A percentile compares a stretch with the other conserved stretches of the same genome.
These are phyloP conservation scores for Drymodes brunneopygia DNA, from an alignment of 2,113 vertebrate species.

Conservation along the genomic window DNA sequence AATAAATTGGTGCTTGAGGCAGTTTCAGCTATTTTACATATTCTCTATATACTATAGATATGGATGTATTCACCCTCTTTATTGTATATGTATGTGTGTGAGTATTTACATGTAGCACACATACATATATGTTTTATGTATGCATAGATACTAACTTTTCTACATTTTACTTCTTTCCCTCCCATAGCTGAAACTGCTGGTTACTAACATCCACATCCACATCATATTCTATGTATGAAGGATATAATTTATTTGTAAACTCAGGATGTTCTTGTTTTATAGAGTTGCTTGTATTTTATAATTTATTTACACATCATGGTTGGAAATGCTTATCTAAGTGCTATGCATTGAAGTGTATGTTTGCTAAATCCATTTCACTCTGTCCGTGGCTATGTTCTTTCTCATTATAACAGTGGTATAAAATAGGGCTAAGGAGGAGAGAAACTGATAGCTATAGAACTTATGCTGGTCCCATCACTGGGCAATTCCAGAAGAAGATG, in stretches of 20 bases:
- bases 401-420: conserved; percentile 19
- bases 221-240: conserved; percentile 68
- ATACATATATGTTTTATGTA: conserved; percentile 44
- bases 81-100: not conserved
- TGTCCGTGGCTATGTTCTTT: conserved; percentile 44
- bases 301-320: conserved; percentile 76
- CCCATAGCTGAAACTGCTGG: conserved; percentile 64
- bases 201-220: conserved; percentile 31
- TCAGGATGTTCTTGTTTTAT: conserved; percentile 73
- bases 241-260: conserved; percentile 80
- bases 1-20: conserved; percentile 77
- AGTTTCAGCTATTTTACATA: conserved; percentile 74
- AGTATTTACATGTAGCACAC: conserved; percentile 7
- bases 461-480: not conserved
- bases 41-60: conserved; percentile 43
- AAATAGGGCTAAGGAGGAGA: not conserved
- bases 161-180: conserved; percentile 36
- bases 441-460: not conserved
- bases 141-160: conserved; percentile 60
- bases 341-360: conserved; percentile 80
- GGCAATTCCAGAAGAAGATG: not conserved
- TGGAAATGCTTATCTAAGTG: conserved; percentile 68
- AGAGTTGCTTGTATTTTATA: conserved; percentile 73
- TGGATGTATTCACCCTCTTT: conserved; percentile 25
- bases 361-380: conserved; percentile 71